Conservation (phyloP, 2,113 vertebrate species). For the Megatriorchis doriae region DNA sequence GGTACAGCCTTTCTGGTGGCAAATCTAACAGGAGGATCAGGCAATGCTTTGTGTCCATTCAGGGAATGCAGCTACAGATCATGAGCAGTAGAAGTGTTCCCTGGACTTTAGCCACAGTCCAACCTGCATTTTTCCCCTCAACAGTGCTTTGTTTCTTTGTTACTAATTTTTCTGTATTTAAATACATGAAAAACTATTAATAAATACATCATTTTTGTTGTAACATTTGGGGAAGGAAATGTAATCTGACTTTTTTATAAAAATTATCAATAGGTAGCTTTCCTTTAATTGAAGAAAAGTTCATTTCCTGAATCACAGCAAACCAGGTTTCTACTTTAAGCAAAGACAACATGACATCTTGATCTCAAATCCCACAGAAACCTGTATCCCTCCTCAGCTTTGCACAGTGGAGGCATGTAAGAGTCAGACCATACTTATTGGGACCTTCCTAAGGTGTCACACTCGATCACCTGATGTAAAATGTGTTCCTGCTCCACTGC, state of each 20-base stretch:
- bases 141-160: not conserved
- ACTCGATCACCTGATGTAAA: not conserved
- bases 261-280: not conserved
- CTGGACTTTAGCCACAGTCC: not conserved
- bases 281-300: not conserved
- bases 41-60: not conserved
- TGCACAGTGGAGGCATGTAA: not conserved
- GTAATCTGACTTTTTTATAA: not conserved
- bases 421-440: accelerated
- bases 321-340: not conserved
- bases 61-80: not conserved
- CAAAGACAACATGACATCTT: not conserved
- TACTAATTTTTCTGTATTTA: not conserved
- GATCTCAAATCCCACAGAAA: not conserved
- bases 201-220: not conserved
- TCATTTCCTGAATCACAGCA: not conserved
- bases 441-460: not conserved
- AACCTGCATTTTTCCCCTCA: not conserved
- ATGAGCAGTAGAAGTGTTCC: accelerated
- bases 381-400: not conserved
- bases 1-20: not conserved
- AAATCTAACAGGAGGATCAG: not conserved
- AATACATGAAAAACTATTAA: not conserved
- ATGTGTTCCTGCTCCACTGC: not conserved
- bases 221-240: not conserved